Conservation (phyloP, 2,888 invertebrate genomes). For the Priocnemis perturbator region DNA sequence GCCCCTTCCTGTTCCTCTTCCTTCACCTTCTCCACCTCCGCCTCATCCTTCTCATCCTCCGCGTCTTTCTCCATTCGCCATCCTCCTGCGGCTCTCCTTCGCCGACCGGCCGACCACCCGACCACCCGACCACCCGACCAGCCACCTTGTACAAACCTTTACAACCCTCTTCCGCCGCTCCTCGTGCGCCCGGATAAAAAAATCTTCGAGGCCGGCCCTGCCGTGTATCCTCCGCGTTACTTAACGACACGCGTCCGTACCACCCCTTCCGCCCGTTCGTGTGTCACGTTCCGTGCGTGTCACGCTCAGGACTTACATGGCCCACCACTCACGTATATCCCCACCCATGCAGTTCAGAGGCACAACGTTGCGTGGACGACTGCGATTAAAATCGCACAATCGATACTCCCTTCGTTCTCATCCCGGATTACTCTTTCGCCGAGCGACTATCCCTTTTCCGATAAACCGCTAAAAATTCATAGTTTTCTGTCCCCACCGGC, state of each 20-base stretch:
- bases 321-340: not conserved
- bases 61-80: conserved; percentile 45
- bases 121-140: conserved; percentile 28
- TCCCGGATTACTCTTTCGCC: not conserved
- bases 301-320: too few relatives aligned
- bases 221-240: conserved; percentile 30
- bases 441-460: not conserved
- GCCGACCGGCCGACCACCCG: conserved; percentile 18
- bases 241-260: conserved; percentile 39
- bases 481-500: too few relatives aligned
- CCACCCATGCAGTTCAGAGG: not conserved
- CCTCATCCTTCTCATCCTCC: conserved; percentile 36
- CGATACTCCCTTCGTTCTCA: conserved; percentile 12
- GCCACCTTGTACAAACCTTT: conserved; percentile 52
- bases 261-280: conserved; percentile 12
- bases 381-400: conserved; percentile 5
- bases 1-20: conserved; percentile 24
- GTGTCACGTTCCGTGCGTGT: too few relatives aligned
- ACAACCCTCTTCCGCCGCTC: conserved; percentile 38
- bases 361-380: conserved; percentile 1
- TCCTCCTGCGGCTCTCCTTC: conserved; percentile 44
- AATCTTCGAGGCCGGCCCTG: conserved; percentile 58
- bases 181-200: conserved; percentile 39
- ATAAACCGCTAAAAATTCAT: too few relatives aligned
- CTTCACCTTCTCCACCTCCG: conserved; percentile 26